Conservation (phyloP, 2,113 vertebrate species). For the Periophthalmodon schlosseri region DNA sequence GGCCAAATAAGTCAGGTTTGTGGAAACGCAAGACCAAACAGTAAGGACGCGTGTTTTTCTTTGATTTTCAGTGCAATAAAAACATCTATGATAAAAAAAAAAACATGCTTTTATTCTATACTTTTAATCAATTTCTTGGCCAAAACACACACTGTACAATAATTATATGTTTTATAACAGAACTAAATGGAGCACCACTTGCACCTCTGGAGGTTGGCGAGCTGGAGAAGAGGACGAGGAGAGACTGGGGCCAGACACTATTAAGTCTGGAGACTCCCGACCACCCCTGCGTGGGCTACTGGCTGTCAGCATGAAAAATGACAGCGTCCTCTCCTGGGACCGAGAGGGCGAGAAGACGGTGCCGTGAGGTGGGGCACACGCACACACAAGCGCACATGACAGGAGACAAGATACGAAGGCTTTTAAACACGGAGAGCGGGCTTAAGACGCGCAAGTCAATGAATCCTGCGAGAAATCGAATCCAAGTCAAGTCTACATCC, state of each 20-base stretch:
- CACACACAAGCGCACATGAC: slow-evolving; percentile 15
- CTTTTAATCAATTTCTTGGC: too few species aligned
- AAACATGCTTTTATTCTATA: too few species aligned
- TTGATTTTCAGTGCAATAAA: too few species aligned
- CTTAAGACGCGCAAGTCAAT: background rate
- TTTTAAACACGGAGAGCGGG: background rate
- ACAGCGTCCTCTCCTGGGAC: slow-evolving; percentile 56
- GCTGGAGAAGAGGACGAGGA: slow-evolving; percentile 18
- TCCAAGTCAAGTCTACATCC: background rate
- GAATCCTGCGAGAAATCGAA: background rate
- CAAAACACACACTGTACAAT: too few species aligned
- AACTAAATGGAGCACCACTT: too few species aligned
- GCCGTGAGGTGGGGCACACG: slow-evolving; percentile 40
- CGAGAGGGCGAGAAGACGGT: slow-evolving; percentile 47
- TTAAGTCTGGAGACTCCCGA: slow-evolving; percentile 69
- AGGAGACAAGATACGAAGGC: slow-evolving; percentile 39
- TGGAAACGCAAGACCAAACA: too few species aligned
- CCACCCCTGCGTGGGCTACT: slow-evolving; percentile 60
- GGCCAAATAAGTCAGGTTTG: too few species aligned
- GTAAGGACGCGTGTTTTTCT: too few species aligned
- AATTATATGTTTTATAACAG: too few species aligned
- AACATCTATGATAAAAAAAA: too few species aligned
- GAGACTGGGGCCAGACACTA: slow-evolving; percentile 60
- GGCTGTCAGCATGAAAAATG: slow-evolving; percentile 75
- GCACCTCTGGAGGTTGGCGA: background rate